Evolutionary conservation across 2,113 vertebrate genomes (phyloP).

Genomic region (Stomatorhinus ivindoensis): DNA sequence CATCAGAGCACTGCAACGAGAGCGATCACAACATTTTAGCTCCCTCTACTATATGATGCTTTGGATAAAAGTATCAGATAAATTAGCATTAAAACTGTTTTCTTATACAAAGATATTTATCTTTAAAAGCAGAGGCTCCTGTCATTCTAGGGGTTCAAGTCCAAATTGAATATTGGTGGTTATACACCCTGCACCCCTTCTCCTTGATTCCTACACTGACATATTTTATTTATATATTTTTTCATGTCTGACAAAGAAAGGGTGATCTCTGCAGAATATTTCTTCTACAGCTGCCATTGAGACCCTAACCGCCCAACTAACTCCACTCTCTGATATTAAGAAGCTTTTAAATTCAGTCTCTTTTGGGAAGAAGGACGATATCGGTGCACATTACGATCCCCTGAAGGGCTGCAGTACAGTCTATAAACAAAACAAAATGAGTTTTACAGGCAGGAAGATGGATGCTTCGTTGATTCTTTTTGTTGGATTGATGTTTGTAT

Average conservation of each 20-base stretch:
- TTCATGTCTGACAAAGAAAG: background rate
- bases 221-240: background rate
- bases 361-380: background rate
- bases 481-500: background rate
- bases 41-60: background rate
- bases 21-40: background rate
- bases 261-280: background rate
- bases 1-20: background rate
- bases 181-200: background rate
- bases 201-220: background rate
- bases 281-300: too few species aligned
- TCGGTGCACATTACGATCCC: background rate
- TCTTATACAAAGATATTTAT: background rate
- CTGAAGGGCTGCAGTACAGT: background rate
- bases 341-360: background rate
- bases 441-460: background rate
- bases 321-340: background rate
- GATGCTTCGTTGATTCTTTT: background rate
- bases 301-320: background rate
- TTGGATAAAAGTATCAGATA: background rate
- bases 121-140: background rate
- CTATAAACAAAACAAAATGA: background rate
- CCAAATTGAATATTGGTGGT: background rate
- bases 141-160: background rate
- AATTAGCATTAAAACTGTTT: background rate